Evolutionary conservation across 2,113 vertebrate species (phyloP).

Genomic region (Gobio gobio): DNA sequence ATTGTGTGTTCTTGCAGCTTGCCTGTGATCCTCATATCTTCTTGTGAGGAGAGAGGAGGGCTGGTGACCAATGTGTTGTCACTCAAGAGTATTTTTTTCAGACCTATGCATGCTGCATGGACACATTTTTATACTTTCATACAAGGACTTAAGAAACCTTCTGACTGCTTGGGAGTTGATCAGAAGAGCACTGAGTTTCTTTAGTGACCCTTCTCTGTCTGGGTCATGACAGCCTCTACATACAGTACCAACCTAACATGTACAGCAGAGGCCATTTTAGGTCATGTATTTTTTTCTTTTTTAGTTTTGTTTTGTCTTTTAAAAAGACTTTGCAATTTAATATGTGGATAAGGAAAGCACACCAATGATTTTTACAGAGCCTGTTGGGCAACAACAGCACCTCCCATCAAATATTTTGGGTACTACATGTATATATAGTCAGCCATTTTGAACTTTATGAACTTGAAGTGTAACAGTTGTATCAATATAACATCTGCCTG

Average conservation of each 20-base stretch:
- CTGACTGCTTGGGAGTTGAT: constrained; percentile 57
- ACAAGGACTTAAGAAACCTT: constrained; percentile 66
- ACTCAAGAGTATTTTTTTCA: constrained; percentile 37
- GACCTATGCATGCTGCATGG: constrained; percentile 81
- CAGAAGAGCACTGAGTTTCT: constrained; percentile 51
- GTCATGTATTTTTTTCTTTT: constrained; percentile 34
- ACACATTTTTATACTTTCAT: constrained; percentile 68
- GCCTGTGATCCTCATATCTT: constrained; percentile 31
- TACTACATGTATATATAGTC: constrained; percentile 34
- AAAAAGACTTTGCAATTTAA: constrained; percentile 49
- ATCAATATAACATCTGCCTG: neutral
- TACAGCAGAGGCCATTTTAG: constrained; percentile 39
- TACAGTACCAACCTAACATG: constrained; percentile 24
- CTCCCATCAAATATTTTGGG: constrained; percentile 33
- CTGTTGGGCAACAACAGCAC: constrained; percentile 39
- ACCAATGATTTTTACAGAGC: constrained; percentile 44
- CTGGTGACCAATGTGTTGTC: constrained; percentile 11
- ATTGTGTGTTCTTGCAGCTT: constrained; percentile 16
- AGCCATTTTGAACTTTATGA: constrained; percentile 29
- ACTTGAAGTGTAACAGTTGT: constrained; percentile 1
- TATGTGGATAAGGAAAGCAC: constrained; percentile 41
- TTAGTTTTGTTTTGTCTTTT: constrained; percentile 47
- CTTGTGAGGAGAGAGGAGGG: constrained; percentile 7
- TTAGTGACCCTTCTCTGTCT: constrained; percentile 2
- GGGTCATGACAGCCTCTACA: constrained; percentile 23